phyloP scores from a whole-genome alignment of 2,797 vertebrate genomes.

The Podarcis lilfordi region DNA sequence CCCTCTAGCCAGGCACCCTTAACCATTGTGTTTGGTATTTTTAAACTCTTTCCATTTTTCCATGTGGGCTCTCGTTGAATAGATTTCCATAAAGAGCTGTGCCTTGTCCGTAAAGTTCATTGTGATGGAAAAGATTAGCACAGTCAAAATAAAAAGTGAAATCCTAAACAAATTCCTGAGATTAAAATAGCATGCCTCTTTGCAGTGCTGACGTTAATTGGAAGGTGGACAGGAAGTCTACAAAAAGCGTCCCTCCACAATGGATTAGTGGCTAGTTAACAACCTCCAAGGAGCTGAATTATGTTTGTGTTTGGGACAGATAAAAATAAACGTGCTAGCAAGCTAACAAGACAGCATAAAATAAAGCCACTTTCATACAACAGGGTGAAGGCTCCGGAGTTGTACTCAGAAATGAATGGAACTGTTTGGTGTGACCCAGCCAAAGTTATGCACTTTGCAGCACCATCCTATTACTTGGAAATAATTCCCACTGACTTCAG shows the following conservation, averaged over 20 bases:
- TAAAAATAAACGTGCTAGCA: fast-evolving
- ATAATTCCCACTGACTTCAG: not conserved
- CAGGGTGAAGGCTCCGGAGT: fast-evolving
- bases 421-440: not conserved
- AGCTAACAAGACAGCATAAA: fast-evolving
- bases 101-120: slow-evolving; percentile 51
- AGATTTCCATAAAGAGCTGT: slow-evolving; percentile 33
- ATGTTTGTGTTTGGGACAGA: fast-evolving
- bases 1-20: slow-evolving; percentile 40
- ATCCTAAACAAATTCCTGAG: slow-evolving; percentile 68
- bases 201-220: slow-evolving; percentile 54
- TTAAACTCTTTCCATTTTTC: slow-evolving; percentile 54
- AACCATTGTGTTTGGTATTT: slow-evolving; percentile 66
- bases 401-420: not conserved
- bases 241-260: slow-evolving; percentile 24
- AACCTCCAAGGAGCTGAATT: slow-evolving; percentile 23
- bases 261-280: slow-evolving; percentile 11
- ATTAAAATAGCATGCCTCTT: slow-evolving; percentile 56
- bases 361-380: not conserved
- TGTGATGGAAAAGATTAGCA: slow-evolving; percentile 74
- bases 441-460: not conserved
- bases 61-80: slow-evolving; percentile 52
- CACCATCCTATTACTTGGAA: not conserved
- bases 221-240: slow-evolving; percentile 60
- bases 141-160: slow-evolving; percentile 72